Evolutionary conservation across 2,888 invertebrate species (phyloP), one percentile per base, ranked within the genome.

Genomic region (Cephus pygmeus): DNA sequence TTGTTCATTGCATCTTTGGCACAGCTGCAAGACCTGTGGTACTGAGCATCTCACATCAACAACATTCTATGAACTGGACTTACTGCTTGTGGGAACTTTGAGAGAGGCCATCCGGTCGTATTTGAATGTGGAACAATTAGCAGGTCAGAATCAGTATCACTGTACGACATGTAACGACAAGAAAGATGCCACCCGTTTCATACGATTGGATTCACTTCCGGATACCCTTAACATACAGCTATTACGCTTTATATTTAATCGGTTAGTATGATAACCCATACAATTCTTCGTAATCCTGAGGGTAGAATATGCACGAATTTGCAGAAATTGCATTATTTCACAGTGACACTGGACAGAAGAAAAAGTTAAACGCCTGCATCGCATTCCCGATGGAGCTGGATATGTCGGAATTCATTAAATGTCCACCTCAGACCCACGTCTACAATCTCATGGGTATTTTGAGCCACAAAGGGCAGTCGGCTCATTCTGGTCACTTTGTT

Each of bases 401-500:
- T 83, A 94, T 94, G 93, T 92, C 92, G 69, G 88, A 91, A 81
- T 93, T 92, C 83, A 82, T 93, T 34, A 85, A 87, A 73, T 86
- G 87, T 80, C 84, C 88, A 1, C 83, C 87, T 56, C 87, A 87
- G 73, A 88, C 90, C 12, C 88, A 89, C 79, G 81, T 92, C 73
- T 95, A 94, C 85, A 93, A 93, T 82, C 91, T 95, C 73, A 93
- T 92, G 69, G 95, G 95, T 6, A 95, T 95, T 78, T 91, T 95
- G 73, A 94, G 95, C 81, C 95, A 95, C 85, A 93, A 94, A 84
- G 95, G 95, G 3, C 92, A 92, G 30, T 94, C 93, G 79, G 94
- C 95, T 11, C 93, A 94, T 86, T 94, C 94, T 75, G 95, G 95
- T 1, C 95, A 95, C 88, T 95, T 95, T 87, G 92, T 94, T 87